Evolutionary conservation across 1,140 invertebrate genomes (phyloP), one percentile per base, ranked within the genome.

Genomic region (Stegodyphus dumicola): DNA sequence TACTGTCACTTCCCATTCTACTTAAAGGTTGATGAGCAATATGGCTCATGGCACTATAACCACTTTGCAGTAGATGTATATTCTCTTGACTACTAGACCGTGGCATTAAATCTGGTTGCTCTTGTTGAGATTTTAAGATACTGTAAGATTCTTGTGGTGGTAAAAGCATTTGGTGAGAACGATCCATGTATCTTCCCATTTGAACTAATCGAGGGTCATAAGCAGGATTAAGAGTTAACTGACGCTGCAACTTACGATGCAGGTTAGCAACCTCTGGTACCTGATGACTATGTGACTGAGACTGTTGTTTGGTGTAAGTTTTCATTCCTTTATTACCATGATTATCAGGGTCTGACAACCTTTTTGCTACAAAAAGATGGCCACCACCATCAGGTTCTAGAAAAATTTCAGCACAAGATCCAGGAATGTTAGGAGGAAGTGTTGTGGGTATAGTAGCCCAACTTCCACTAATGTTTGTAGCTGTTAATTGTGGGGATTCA

Each of bases 181-280:
- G 48, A 2, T 75, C 85, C 49, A 75, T 51, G 18, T 64, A 76
- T 7, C 80, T 73, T 51, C 76, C 74, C 54, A 86, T 7, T 15
- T 87, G 86, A 15, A 85, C n/a, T 69, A 96, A 90, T 75, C 95
- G 91, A 9, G 95, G 93, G 91, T 96, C 95, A 87, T 93, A 94
- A 6, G 91, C 90, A 1, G 95, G 95, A 91, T 96, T 96, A 0
- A 97, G 90, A 2, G 95, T 95, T 18, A 96, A 91, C 88, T 97
- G 95, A 51, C 95, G 92, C 71, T 94, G 94, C 6, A 97, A 90
- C 89, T 96, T 96, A 74, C 93, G 91, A 88, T 97, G 95, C 67
- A 94, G 92, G 88, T 95, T 96, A 6, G 91, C 91, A 11, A 93
- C 56, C 79, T 69, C 64, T 81, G 76, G 53, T 77, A 13, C 53